Conservation (phyloP, 1,140 invertebrate genomes). For the Philotrypesis tridentata region DNA sequence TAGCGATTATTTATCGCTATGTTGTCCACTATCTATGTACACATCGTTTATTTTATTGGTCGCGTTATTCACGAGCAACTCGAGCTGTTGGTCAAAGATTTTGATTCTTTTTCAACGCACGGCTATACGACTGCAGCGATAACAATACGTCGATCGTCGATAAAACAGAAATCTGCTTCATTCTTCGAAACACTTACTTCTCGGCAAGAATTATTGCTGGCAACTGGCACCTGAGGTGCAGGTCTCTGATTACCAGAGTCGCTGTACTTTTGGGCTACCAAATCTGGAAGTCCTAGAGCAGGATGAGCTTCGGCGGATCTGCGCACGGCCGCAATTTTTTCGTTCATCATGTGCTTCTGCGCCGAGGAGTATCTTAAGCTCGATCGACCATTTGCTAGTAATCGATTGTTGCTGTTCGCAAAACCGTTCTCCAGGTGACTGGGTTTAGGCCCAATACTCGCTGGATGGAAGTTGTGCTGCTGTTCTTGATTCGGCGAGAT, state of each 20-base stretch:
- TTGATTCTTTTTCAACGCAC: not conserved
- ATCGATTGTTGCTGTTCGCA: conserved; percentile 56
- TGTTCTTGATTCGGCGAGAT: conserved; percentile 53
- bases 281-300: conserved; percentile 60
- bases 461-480: conserved; percentile 47
- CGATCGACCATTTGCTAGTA: conserved; percentile 65
- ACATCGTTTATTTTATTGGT: too few species aligned
- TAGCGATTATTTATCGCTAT: not conserved
- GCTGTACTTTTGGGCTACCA: conserved; percentile 64
- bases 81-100: too few species aligned
- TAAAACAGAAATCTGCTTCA: not conserved
- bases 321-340: conserved; percentile 68
- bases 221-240: conserved; percentile 61
- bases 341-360: conserved; percentile 73
- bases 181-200: conserved; percentile 6
- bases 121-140: too few species aligned
- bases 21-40: too few species aligned
- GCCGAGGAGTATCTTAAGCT: conserved; percentile 70
- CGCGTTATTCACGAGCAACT: too few species aligned
- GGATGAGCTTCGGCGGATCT: conserved; percentile 54
- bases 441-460: conserved; percentile 54
- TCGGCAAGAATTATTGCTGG: conserved; percentile 16
- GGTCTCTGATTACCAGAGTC: conserved; percentile 64
- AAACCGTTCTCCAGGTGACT: conserved; percentile 62
- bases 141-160: not conserved